Percentiles rank a stretch among this genome's conserved stretches.
These are phyloP conservation scores for Sphinx pinastri DNA, from an alignment of 2,888 invertebrate genomes.

Conservation along the genomic window DNA sequence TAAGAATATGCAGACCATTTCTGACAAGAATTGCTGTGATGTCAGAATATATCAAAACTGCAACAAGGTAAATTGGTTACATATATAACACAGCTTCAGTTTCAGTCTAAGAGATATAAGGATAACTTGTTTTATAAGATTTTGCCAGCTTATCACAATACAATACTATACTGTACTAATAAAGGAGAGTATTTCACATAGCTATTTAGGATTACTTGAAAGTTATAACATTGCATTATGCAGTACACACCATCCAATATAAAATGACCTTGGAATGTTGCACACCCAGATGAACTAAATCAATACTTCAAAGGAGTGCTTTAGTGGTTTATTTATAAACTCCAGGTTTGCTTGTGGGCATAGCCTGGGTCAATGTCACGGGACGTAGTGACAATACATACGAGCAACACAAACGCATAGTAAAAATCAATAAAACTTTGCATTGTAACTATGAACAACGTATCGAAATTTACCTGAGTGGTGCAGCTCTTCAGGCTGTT, in stretches of 20 bases:
- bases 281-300: constrained; percentile 34
- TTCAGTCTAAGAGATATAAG: no score
- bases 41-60: no score
- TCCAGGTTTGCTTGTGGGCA: neutral
- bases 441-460: neutral
- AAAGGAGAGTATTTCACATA: no score
- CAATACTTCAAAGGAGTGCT: constrained; percentile 24
- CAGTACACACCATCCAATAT: constrained; percentile 1
- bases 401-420: constrained; percentile 15
- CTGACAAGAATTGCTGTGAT: no score
- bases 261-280: constrained; percentile 19
- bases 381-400: constrained; percentile 22
- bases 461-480: constrained; percentile 58
- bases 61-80: no score
- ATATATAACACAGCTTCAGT: no score
- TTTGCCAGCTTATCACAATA: no score
- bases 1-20: no score
- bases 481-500: constrained; percentile 62
- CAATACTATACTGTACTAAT: no score
- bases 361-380: constrained; percentile 31
- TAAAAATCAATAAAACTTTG: constrained; percentile 46
- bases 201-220: neutral
- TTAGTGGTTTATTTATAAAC: constrained; percentile 16
- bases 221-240: neutral
- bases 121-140: no score